A percentile compares a stretch with the other conserved stretches of the same genome.
Conservation (phyloP, 2,113 vertebrate genomes). For the Mormyrus iriodes region DNA sequence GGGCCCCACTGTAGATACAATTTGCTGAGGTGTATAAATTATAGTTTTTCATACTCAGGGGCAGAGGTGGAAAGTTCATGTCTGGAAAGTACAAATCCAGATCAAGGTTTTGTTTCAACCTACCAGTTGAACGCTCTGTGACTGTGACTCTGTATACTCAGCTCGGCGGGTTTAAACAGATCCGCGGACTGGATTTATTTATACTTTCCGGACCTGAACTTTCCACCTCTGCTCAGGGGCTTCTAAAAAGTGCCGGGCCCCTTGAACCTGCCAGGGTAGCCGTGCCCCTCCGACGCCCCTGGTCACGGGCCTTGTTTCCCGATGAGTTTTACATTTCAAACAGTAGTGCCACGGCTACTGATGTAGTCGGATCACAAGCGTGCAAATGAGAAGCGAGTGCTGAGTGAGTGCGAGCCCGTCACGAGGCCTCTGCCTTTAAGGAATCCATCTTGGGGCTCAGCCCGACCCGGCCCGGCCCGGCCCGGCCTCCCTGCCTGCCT, state of each 20-base stretch:
- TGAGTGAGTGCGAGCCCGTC: constrained; percentile 30
- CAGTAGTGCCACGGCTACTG: constrained; percentile 27
- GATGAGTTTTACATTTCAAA: constrained; percentile 11
- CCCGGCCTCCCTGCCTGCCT: neutral
- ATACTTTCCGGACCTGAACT: neutral
- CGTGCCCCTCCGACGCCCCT: neutral
- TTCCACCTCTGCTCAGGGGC: neutral
- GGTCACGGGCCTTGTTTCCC: neutral
- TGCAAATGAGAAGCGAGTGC: constrained; percentile 26
- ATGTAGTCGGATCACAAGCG: constrained; percentile 14
- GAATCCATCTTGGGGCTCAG: constrained; percentile 26
- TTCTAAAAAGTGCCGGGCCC: neutral
- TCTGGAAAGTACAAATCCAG: neutral
- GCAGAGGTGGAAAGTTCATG: neutral
- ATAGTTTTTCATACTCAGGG: neutral
- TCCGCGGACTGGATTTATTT: neutral
- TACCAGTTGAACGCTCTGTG: too few relatives aligned
- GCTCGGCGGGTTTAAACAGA: neutral
- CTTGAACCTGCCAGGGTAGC: neutral
- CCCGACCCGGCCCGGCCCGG: constrained; percentile 6
- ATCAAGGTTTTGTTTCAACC: too few relatives aligned
- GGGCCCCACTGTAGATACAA: neutral
- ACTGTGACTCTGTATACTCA: neutral
- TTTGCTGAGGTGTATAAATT: neutral
- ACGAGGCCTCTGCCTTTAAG: constrained; percentile 21